Conservation (phyloP, 2,888 invertebrate genomes). For the Acleris literana region DNA sequence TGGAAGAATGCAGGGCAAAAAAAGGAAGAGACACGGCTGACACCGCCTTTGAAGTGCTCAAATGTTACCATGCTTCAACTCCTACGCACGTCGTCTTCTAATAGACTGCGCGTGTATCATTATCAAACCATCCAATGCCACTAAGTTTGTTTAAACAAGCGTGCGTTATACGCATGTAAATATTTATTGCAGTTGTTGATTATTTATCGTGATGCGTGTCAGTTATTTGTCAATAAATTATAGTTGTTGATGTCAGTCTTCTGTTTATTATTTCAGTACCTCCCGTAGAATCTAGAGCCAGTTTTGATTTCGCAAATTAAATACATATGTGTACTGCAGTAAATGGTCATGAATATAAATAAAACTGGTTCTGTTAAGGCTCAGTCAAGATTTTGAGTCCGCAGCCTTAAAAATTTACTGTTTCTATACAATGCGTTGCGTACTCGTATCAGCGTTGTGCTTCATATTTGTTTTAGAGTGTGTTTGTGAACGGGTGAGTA, state of each 20-base stretch:
- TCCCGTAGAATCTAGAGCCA: no score
- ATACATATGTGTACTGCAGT: not conserved
- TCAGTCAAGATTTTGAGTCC: slow-evolving; percentile 12
- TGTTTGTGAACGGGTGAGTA: slow-evolving; percentile 28
- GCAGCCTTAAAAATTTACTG: not conserved
- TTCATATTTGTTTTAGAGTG: slow-evolving; percentile 24
- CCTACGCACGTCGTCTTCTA: slow-evolving; percentile 58
- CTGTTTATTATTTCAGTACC: no score
- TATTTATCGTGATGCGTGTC: no score
- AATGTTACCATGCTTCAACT: slow-evolving; percentile 54
- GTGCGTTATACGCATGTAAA: not conserved
- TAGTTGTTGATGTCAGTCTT: no score
- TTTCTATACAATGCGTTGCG: slow-evolving; percentile 27
- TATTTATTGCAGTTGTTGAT: not conserved
- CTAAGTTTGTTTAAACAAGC: not conserved
- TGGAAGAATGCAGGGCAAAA: slow-evolving; percentile 49
- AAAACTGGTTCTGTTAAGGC: slow-evolving; percentile 11
- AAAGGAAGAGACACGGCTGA: slow-evolving; percentile 50
- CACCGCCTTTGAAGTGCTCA: slow-evolving; percentile 51
- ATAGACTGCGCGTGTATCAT: not conserved
- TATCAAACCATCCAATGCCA: not conserved
- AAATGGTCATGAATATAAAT: slow-evolving; percentile 15
- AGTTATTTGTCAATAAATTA: no score
- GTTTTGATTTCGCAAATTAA: no score
- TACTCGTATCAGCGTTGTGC: slow-evolving; percentile 5